phyloP scores from a whole-genome alignment of 35 echinoderm and acorn worm species.

The Ophioderma brevispina region DNA sequence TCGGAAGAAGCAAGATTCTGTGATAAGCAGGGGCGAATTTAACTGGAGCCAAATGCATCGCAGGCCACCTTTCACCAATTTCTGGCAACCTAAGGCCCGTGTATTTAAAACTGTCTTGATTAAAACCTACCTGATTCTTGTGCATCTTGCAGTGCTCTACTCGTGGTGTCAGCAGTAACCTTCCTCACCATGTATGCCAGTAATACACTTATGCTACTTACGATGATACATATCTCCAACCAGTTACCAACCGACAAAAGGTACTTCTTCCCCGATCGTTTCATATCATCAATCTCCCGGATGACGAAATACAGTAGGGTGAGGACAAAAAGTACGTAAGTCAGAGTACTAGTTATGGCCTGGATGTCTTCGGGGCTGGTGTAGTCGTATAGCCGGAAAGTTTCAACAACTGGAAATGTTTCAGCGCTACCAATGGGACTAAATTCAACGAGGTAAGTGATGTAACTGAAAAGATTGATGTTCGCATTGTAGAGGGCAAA shows the following conservation, averaged over 20 bases:
- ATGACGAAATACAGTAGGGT: background rate
- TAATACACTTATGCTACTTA: background rate
- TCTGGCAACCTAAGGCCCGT: no score
- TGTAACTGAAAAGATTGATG: conserved; percentile 54
- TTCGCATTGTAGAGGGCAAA: conserved; percentile 59
- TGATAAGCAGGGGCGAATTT: no score
- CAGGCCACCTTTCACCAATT: no score
- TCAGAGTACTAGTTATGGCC: background rate
- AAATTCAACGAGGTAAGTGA: conserved; percentile 40
- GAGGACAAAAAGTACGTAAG: background rate
- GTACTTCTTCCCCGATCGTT: background rate
- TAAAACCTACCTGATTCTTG: background rate
- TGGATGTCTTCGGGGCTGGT: background rate
- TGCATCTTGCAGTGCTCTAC: background rate
- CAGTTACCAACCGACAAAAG: background rate
- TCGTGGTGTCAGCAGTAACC: background rate
- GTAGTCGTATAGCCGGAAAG: conserved; percentile 51
- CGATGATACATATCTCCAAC: background rate
- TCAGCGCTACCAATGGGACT: conserved; percentile 5
- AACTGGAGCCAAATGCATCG: no score
- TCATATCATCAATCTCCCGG: background rate
- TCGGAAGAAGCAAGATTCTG: no score
- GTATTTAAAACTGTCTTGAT: no score
- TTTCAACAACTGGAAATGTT: background rate
- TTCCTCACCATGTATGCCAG: background rate